Conservation (phyloP, 1,140 invertebrate genomes). For the Drosophila baimaii region DNA sequence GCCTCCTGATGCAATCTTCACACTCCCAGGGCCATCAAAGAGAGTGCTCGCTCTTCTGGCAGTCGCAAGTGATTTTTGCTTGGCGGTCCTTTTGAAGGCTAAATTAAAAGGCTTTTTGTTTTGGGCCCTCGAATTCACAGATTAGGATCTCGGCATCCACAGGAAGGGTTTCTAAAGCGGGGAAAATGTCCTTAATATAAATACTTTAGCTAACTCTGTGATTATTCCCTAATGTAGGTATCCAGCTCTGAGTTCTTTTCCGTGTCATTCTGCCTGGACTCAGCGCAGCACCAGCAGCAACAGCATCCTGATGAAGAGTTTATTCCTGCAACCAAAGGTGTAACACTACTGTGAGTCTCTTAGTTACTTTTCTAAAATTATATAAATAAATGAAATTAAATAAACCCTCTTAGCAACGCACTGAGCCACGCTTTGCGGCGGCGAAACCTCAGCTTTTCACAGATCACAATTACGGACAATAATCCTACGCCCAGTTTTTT, state of each 20-base stretch:
- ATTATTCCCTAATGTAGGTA: conserved; percentile 85
- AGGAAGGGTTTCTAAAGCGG: not conserved
- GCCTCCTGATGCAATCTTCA: conserved; percentile 38
- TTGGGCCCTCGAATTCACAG: conserved; percentile 23
- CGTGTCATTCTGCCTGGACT: conserved; percentile 88
- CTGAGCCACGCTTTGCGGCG: conserved; percentile 82
- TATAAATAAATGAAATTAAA: no score
- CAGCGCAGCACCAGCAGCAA: conserved; percentile 61
- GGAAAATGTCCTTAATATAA: not conserved
- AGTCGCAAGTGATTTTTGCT: conserved; percentile 23
- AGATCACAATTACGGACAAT: conserved; percentile 78
- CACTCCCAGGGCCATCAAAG: conserved; percentile 34
- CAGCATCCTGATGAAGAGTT: conserved; percentile 86
- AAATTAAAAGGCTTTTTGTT: conserved; percentile 20
- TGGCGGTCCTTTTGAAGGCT: conserved; percentile 24
- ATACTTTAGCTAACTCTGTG: not conserved
- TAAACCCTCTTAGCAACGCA: conserved; percentile 84
- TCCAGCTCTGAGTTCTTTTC: conserved; percentile 91
- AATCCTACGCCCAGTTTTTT: conserved; percentile 86
- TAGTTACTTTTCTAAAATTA: no score
- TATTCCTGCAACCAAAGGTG: conserved; percentile 88
- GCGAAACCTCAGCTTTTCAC: conserved; percentile 79
- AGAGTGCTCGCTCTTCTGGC: conserved; percentile 27
- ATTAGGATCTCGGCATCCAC: conserved; percentile 13
- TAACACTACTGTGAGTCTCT: conserved; percentile 89